phyloP scores from a whole-genome alignment of 2,797 vertebrate species.

The Mergus octosetaceus region DNA sequence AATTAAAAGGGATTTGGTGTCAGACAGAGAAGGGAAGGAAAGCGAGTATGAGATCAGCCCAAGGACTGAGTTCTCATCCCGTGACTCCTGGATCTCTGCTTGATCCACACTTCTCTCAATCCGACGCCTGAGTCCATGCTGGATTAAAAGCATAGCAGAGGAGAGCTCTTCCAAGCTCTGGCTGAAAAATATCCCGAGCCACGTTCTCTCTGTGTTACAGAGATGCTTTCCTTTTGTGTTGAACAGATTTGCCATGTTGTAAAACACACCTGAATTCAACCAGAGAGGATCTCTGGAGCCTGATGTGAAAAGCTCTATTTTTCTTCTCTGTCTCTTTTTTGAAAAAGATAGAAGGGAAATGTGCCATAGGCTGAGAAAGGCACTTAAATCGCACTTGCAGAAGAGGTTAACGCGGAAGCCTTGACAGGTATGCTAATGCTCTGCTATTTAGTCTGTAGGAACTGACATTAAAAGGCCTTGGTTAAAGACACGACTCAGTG shows the following conservation, averaged over 20 bases:
- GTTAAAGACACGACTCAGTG: conserved; percentile 58
- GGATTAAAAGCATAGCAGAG: background rate
- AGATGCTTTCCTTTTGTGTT: rapidly evolving
- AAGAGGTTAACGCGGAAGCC: conserved; percentile 39
- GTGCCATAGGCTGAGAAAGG: conserved; percentile 23
- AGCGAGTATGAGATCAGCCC: background rate
- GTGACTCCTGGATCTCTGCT: background rate
- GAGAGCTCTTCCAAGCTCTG: background rate
- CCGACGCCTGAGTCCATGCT: rapidly evolving
- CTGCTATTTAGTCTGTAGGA: conserved; percentile 33
- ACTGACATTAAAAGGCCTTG: conserved; percentile 63
- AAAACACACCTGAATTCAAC: background rate
- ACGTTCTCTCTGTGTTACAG: rapidly evolving
- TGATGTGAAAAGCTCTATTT: rapidly evolving
- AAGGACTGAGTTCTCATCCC: background rate
- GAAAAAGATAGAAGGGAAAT: conserved; percentile 7
- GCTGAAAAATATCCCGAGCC: rapidly evolving
- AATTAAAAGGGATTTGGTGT: background rate
- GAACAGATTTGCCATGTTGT: rapidly evolving
- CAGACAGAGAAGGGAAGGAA: background rate
- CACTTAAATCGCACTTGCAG: background rate
- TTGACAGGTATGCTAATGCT: conserved; percentile 38
- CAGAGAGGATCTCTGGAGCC: background rate
- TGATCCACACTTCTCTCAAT: background rate
- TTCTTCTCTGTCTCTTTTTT: background rate